A percentile compares a stretch with the other conserved stretches of the same genome.
Conservation (phyloP, 2,888 invertebrate genomes). For the Aradus depressus region DNA sequence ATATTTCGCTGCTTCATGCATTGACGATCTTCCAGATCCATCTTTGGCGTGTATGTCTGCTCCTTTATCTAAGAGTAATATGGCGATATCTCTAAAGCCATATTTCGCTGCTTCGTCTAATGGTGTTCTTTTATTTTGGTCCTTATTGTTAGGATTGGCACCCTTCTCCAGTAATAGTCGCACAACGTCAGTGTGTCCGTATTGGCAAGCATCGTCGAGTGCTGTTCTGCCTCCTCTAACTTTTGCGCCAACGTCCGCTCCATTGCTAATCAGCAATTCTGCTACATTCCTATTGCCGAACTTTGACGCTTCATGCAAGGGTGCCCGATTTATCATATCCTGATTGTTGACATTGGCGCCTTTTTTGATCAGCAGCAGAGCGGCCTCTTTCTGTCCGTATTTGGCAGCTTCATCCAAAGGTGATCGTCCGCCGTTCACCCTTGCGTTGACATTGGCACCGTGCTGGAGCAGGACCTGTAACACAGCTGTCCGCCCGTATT, state of each 20-base stretch:
- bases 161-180: slow-evolving; percentile 2
- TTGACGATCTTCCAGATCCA: background rate
- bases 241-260: background rate
- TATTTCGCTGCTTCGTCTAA: background rate
- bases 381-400: no score
- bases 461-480: no score
- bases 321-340: no score
- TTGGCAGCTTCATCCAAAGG: no score
- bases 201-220: no score
- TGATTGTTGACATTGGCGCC: no score
- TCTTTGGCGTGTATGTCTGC: background rate
- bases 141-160: background rate
- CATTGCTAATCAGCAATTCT: background rate
- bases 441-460: no score
- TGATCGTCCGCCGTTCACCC: no score
- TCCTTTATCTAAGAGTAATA: background rate
- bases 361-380: no score
- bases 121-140: background rate
- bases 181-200: no score
- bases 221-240: background rate
- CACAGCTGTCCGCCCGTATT: no score
- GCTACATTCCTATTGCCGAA: background rate
- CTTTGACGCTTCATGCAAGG: background rate
- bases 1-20: no score
- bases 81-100: background rate